Evolutionary conservation across 2,797 vertebrate genomes (phyloP).

Genomic region (Salarias fasciatus): DNA sequence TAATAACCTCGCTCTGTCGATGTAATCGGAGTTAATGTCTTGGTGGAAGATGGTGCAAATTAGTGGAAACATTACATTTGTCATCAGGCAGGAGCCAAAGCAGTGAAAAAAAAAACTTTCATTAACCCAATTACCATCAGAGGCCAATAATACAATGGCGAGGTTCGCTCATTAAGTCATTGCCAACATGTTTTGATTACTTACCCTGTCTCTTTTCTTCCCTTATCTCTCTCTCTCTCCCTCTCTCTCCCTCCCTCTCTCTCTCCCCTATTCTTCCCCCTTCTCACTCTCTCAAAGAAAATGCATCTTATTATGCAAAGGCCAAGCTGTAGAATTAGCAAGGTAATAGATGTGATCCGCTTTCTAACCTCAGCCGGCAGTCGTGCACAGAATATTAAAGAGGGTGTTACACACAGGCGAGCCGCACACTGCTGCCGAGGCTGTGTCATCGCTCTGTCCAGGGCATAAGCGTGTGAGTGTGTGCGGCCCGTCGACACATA

Average conservation of each 20-base stretch:
- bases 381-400: slow-evolving; percentile 73
- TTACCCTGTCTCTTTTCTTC: slow-evolving; percentile 50
- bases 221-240: slow-evolving; percentile 27
- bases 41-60: slow-evolving; percentile 19
- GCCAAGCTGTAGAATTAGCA: slow-evolving; percentile 78
- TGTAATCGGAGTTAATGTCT: slow-evolving; percentile 23
- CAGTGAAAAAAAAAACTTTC: slow-evolving; percentile 53
- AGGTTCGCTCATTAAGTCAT: slow-evolving; percentile 72
- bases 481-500: slow-evolving; percentile 18
- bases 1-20: slow-evolving; percentile 28
- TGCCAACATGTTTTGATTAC: slow-evolving; percentile 74
- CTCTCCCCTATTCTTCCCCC: not conserved
- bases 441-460: slow-evolving; percentile 39
- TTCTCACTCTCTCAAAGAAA: slow-evolving; percentile 51
- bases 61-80: slow-evolving; percentile 41
- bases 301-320: slow-evolving; percentile 77
- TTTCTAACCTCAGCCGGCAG: slow-evolving; percentile 71
- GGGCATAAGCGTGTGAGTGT: not conserved
- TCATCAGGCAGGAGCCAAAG: slow-evolving; percentile 38
- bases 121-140: slow-evolving; percentile 64
- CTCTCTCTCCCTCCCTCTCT: not conserved
- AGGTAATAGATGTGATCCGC: slow-evolving; percentile 80
- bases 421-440: slow-evolving; percentile 42
- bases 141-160: slow-evolving; percentile 53
- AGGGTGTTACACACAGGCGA: slow-evolving; percentile 54